Conservation (phyloP, 2,888 invertebrate species). For the Drosophila incognita region DNA sequence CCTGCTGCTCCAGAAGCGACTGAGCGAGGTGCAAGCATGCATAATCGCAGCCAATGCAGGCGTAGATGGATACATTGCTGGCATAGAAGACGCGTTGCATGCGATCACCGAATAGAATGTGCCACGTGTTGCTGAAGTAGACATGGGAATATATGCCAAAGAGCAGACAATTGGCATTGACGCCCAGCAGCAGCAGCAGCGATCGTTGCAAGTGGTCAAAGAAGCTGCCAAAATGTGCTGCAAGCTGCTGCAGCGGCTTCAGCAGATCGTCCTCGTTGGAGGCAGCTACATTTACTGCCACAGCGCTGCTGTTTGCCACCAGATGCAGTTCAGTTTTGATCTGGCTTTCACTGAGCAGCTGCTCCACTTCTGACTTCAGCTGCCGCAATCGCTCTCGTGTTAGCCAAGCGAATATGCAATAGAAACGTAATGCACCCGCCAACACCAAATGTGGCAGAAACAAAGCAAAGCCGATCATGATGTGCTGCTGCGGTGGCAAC, state of each 20-base stretch:
- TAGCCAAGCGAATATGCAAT: conserved; percentile 63
- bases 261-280: conserved; percentile 30
- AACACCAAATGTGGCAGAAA: conserved; percentile 79
- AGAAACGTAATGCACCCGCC: conserved; percentile 66
- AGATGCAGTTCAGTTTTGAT: conserved; percentile 30
- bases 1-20: conserved; percentile 58
- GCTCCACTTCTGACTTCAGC: conserved; percentile 34
- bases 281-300: conserved; percentile 6
- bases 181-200: conserved; percentile 62
- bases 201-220: conserved; percentile 63
- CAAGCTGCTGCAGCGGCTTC: conserved; percentile 52
- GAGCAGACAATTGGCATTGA: conserved; percentile 79
- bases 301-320: conserved; percentile 14
- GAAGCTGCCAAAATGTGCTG: conserved; percentile 29
- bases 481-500: conserved; percentile 73
- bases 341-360: conserved; percentile 24
- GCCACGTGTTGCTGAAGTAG: conserved; percentile 74
- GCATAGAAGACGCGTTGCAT: conserved; percentile 74
- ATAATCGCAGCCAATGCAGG: conserved; percentile 79
- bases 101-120: conserved; percentile 68
- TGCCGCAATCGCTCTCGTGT: conserved; percentile 51
- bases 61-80: conserved; percentile 71
- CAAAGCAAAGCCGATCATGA: conserved; percentile 74
- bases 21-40: conserved; percentile 64
- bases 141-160: conserved; percentile 69